Base-by-base conservation (phyloP, 1,140 invertebrate species). In the Papilio aristodemus region DNA sequence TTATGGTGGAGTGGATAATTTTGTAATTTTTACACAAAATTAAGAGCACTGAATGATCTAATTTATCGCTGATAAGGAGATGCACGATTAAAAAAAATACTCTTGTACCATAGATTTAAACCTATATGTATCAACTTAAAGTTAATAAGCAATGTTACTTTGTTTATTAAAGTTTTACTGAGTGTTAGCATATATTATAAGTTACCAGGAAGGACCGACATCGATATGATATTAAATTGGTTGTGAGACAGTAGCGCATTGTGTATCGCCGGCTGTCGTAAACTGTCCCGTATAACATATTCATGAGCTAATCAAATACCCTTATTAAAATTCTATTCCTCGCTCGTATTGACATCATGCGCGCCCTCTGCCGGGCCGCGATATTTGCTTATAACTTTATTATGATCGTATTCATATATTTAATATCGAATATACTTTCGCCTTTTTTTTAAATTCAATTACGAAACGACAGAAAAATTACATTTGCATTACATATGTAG, bases 261-360 rank as follows among this genome's bases (percentile, higher is more conserved):
- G 46, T 50, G 46, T 50, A 50, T 50, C 46, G 46, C 46, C 7
- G 46, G 8, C 17, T 9, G 46, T 8, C 46, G 22, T 50, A 50
- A 50, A 50, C 46, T 50, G 46, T 50, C 46, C 46, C 46, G 22
- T 50, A 22, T 50, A 50, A 50, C 46, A 50, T 50, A 50, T 50
- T 50, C 46, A 50, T 50, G 46, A 50, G 8, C 46, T 50, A 50
- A 50, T 50, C 46, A 50, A 50, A 50, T 50, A 50, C 46, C 46
- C 46, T 54, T 54, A 54, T 54, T 54, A 54, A 54, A 54, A 54
- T 54, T 54, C 46, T 54, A 54, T 54, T 54, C 46, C 46, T 22
- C 19, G 46, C 46, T 22, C 46, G 5, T 19, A 54, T 54, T 54
- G 9, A 54, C 46, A 54, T 11, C 46, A 4, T 10, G 17, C 10